Conservation (phyloP, 2,113 vertebrate genomes). For the Triplophysa dalaica region DNA sequence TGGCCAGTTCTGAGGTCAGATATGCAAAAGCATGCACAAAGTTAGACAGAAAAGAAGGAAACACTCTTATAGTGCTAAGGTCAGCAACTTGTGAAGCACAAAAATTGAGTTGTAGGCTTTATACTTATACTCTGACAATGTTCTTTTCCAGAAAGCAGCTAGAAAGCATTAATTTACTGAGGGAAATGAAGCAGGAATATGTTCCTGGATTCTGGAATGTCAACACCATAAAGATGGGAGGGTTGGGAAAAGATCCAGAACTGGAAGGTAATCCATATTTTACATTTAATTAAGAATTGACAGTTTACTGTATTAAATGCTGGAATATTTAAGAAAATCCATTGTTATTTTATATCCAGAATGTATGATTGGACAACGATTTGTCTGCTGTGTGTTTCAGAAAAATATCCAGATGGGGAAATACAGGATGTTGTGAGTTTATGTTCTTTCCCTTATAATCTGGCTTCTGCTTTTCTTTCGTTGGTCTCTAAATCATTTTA, state of each 20-base stretch:
- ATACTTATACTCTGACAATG: too few species aligned
- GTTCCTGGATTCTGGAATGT: slow-evolving; percentile 56
- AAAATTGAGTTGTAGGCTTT: too few species aligned
- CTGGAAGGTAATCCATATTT: slow-evolving; percentile 39
- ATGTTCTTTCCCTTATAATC: not conserved
- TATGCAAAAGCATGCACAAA: too few species aligned
- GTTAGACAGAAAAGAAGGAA: too few species aligned
- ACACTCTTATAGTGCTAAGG: too few species aligned
- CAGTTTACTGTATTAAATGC: not conserved
- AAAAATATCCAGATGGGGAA: slow-evolving; percentile 41
- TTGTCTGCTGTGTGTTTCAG: slow-evolving; percentile 32
- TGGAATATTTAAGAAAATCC: not conserved
- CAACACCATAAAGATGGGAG: slow-evolving; percentile 56
- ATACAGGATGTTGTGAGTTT: slow-evolving; percentile 15
- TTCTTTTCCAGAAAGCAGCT: slow-evolving; percentile 21
- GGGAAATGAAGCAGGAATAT: slow-evolving; percentile 51
- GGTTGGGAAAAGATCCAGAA: slow-evolving; percentile 49
- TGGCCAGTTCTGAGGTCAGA: too few species aligned
- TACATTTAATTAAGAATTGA: not conserved
- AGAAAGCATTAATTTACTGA: slow-evolving; percentile 44
- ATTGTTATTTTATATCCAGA: not conserved
- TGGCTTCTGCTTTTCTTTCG: not conserved
- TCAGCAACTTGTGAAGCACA: too few species aligned
- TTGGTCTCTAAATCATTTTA: not conserved
- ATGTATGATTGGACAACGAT: not conserved